Percentiles rank a stretch among this genome's conserved stretches.
These are phyloP conservation scores for Megaceryle torquata DNA, from an alignment of 2,113 vertebrate genomes.

Conservation along the genomic window DNA sequence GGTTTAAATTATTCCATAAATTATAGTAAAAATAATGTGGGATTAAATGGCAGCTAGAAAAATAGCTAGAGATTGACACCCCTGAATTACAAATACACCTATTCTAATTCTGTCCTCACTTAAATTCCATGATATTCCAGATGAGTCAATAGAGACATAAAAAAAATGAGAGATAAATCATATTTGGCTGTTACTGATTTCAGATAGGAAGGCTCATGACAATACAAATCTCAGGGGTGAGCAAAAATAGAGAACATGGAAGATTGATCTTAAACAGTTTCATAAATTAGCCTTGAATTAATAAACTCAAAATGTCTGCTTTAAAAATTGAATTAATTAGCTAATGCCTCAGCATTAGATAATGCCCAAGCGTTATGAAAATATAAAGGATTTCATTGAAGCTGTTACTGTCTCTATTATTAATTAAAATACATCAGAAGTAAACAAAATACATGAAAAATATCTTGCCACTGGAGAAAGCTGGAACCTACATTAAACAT, in stretches of 20 bases:
- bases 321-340: constrained; percentile 20
- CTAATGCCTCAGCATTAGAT: neutral
- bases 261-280: neutral
- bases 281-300: constrained; percentile 22
- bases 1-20: constrained; percentile 35
- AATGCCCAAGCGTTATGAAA: neutral
- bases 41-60: constrained; percentile 20
- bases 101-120: constrained; percentile 12
- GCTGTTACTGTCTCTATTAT: neutral
- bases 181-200: neutral
- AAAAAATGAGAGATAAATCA: neutral
- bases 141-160: neutral
- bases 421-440: constrained; percentile 33
- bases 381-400: neutral
- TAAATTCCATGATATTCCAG: neutral
- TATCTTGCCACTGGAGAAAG: neutral
- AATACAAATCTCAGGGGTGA: neutral
- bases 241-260: neutral
- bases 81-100: neutral
- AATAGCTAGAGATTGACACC: neutral
- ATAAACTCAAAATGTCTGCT: neutral
- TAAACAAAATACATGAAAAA: constrained; percentile 25
- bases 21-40: constrained; percentile 25
- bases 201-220: neutral
- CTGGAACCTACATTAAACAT: neutral